These are phyloP conservation scores for Natrix natrix DNA, from an alignment of 2,797 vertebrate genomes.

Conservation along the genomic window DNA sequence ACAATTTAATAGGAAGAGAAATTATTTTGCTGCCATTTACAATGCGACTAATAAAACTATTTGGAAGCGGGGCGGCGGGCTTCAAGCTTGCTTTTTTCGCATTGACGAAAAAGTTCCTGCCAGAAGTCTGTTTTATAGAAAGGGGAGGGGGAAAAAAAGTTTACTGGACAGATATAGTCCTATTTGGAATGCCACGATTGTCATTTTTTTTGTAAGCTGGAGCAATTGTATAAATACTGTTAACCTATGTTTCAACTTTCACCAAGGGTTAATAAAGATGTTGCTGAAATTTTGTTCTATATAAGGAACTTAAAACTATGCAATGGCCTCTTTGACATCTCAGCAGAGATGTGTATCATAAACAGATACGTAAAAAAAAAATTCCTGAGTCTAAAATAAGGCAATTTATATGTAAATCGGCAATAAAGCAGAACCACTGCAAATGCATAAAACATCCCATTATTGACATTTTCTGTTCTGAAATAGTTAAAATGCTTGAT, in stretches of 20 bases:
- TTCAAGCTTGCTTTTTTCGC: constrained; percentile 53
- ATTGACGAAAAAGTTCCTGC: constrained; percentile 59
- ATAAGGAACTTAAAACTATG: constrained; percentile 82
- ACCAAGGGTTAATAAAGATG: constrained; percentile 83
- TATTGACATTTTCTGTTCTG: constrained; percentile 91
- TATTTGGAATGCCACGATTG: constrained; percentile 63
- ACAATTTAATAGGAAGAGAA: constrained; percentile 48
- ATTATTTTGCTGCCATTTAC: constrained; percentile 45
- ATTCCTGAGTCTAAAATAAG: constrained; percentile 94
- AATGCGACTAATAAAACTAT: constrained; percentile 46
- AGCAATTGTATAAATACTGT: constrained; percentile 73
- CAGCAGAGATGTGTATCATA: constrained; percentile 88
- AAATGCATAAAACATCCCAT: constrained; percentile 91
- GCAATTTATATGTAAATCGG: constrained; percentile 99
- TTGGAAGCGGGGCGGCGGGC: constrained; percentile 46
- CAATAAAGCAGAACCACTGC: constrained; percentile 96
- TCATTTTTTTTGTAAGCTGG: constrained; percentile 66
- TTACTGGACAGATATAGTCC: constrained; percentile 53
- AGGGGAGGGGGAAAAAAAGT: constrained; percentile 44
- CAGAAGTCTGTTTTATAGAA: constrained; percentile 49
- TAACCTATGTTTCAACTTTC: constrained; percentile 79
- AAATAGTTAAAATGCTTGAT: constrained; percentile 96
- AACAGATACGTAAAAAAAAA: constrained; percentile 85
- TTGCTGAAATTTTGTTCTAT: constrained; percentile 80
- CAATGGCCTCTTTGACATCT: constrained; percentile 82